These are phyloP conservation scores for Girardinus metallicus DNA, from an alignment of 2,797 vertebrate genomes.

Conservation along the genomic window DNA sequence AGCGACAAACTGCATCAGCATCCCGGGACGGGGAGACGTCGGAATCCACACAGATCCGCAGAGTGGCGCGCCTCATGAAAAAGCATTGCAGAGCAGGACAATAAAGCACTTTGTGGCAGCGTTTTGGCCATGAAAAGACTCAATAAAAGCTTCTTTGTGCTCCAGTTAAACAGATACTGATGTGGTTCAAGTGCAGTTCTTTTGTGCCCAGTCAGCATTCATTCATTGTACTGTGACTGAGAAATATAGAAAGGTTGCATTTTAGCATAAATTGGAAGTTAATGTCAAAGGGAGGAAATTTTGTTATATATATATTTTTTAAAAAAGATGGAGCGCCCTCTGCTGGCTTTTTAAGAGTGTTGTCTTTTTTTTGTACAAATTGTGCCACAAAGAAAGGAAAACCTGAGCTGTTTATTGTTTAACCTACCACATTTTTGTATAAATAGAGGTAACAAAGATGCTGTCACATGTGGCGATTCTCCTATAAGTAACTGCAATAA, in stretches of 20 bases:
- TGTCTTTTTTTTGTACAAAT: slow-evolving; percentile 2
- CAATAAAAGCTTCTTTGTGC: slow-evolving; percentile 27
- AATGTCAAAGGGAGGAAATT: not conserved
- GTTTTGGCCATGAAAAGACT: slow-evolving; percentile 24
- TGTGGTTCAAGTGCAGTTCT: slow-evolving; percentile 6
- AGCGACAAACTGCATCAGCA: slow-evolving; percentile 19
- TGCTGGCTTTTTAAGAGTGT: slow-evolving; percentile 38
- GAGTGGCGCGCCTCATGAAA: slow-evolving; percentile 26
- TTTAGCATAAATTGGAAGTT: slow-evolving; percentile 12
- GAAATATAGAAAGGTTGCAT: not conserved
- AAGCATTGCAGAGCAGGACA: slow-evolving; percentile 43
- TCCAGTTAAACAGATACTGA: slow-evolving; percentile 25
- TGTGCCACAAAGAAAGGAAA: slow-evolving; percentile 3
- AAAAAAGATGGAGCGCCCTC: slow-evolving; percentile 34
- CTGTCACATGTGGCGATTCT: not conserved
- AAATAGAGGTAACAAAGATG: not conserved
- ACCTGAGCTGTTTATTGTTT: slow-evolving; percentile 27
- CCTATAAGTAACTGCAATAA: slow-evolving; percentile 23
- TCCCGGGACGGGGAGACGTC: slow-evolving; percentile 12
- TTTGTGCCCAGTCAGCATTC: slow-evolving; percentile 5
- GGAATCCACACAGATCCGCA: slow-evolving; percentile 40
- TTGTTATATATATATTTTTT: not conserved
- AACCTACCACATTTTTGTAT: slow-evolving; percentile 18
- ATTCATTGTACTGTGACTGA: slow-evolving; percentile 19
- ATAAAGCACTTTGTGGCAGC: slow-evolving; percentile 39